Percentiles rank a stretch among this genome's conserved stretches.
Evolutionary conservation across 2,888 invertebrate species (phyloP).

Genomic region (Byasa hedistus): DNA sequence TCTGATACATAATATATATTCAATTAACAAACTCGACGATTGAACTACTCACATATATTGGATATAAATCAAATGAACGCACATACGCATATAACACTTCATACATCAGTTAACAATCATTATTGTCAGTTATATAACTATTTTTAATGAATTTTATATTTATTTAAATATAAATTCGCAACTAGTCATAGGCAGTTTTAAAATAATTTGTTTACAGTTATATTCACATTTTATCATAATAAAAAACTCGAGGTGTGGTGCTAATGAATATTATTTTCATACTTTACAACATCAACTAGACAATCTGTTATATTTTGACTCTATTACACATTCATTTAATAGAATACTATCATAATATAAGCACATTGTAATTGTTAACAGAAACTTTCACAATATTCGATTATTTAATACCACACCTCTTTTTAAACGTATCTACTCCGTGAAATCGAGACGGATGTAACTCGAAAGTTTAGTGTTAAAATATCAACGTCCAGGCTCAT

Average conservation of each 20-base stretch:
- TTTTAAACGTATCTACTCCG: constrained; percentile 47
- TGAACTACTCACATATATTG: constrained; percentile 60
- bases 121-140: constrained; percentile 80
- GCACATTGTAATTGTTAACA: constrained; percentile 1
- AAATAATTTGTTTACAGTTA: constrained; percentile 68
- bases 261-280: constrained; percentile 31
- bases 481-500: background rate
- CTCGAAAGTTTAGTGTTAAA: constrained; percentile 69
- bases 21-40: constrained; percentile 50
- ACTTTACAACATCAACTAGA: no score
- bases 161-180: constrained; percentile 79
- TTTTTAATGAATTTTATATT: constrained; percentile 75
- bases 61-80: constrained; percentile 66
- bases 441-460: constrained; percentile 65
- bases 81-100: constrained; percentile 74
- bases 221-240: constrained; percentile 58
- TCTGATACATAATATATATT: constrained; percentile 1
- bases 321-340: no score
- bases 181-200: constrained; percentile 78
- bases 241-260: constrained; percentile 52
- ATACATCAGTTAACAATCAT: constrained; percentile 80
- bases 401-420: constrained; percentile 50
- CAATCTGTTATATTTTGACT: no score
- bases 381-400: constrained; percentile 29
- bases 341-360: no score